phyloP scores from a whole-genome alignment of 2,113 vertebrate genomes.

The Chloebia gouldiae region DNA sequence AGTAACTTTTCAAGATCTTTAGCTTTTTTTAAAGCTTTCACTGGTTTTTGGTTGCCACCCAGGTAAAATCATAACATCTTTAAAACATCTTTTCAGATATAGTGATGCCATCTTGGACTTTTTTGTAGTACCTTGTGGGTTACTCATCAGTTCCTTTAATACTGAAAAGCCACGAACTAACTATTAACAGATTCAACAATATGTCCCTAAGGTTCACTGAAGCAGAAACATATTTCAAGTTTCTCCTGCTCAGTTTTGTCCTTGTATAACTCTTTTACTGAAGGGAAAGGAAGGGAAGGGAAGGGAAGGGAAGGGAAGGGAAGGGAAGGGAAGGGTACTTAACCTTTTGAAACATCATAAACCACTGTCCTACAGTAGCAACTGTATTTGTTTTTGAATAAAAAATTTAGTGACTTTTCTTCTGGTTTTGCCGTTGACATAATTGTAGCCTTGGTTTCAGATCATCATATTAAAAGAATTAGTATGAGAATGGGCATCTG shows the following conservation, averaged over 20 bases:
- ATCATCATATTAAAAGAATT: not conserved
- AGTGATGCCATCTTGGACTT: not conserved
- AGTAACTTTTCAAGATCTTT: not conserved
- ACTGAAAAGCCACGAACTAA: not conserved
- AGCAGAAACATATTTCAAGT: not conserved
- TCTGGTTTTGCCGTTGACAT: not conserved
- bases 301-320: too few relatives aligned
- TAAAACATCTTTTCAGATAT: not conserved
- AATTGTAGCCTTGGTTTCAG: not conserved
- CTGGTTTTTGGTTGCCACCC: not conserved
- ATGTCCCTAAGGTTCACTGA: not conserved
- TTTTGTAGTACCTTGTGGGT: not conserved
- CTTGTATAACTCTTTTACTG: not conserved
- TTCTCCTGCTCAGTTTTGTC: not conserved
- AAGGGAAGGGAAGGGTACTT: not conserved
- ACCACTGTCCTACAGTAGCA: not conserved
- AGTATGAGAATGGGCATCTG: not conserved
- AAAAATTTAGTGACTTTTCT: not conserved
- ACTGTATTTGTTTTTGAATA: not conserved
- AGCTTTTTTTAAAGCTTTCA: not conserved
- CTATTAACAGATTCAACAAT: not conserved
- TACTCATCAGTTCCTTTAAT: not conserved
- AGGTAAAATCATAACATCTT: not conserved
- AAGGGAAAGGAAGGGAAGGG: too few relatives aligned
- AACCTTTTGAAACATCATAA: not conserved